Conservation (phyloP, 2,797 vertebrate genomes). For the Thaleichthys pacificus region DNA sequence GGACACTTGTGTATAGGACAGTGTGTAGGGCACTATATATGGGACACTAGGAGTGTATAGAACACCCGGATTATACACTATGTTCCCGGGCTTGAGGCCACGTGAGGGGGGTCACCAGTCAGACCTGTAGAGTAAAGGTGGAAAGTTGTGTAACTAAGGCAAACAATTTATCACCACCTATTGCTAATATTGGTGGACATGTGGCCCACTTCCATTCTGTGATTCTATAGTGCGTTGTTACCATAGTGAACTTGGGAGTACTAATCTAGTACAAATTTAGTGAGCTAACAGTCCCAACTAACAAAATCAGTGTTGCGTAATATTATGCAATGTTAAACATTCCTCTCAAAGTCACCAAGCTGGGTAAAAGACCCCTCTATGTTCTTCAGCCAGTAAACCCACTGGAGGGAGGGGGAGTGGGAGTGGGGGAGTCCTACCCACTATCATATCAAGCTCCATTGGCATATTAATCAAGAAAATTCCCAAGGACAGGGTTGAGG, state of each 20-base stretch:
- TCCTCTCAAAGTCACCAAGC: not conserved
- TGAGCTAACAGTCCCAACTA: not conserved
- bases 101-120: conserved; percentile 12
- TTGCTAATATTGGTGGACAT: not conserved
- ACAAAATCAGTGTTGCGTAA: conserved; percentile 1
- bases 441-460: not conserved
- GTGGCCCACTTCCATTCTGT: not conserved
- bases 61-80: not conserved
- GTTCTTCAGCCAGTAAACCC: not conserved
- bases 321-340: conserved; percentile 3
- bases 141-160: conserved; percentile 2
- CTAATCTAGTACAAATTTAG: not conserved
- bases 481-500: conserved; percentile 29
- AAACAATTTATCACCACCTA: conserved; percentile 2
- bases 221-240: not conserved
- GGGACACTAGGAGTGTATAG: not conserved
- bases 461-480: conserved; percentile 18
- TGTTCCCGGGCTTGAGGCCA: conserved; percentile 12
- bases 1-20: not conserved
- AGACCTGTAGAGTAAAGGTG: conserved; percentile 6
- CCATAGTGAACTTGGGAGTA: not conserved
- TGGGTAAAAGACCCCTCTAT: not conserved
- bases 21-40: not conserved
- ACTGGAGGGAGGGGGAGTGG: not conserved
- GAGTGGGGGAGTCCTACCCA: not conserved